phyloP scores from a whole-genome alignment of 2,113 vertebrate genomes.

The Neolamprologus kungweensis region DNA sequence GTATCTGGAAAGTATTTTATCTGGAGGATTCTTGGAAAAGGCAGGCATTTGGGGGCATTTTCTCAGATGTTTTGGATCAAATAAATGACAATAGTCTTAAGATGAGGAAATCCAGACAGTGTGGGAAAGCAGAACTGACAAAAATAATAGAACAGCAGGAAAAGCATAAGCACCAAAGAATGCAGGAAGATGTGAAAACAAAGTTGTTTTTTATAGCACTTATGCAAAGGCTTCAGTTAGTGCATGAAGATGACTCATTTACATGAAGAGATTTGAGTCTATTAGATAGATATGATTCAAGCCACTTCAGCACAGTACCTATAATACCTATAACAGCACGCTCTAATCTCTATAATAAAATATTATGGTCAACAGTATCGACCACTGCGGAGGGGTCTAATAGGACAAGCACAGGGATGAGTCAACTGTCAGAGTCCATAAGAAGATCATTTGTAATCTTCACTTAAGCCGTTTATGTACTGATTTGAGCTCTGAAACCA shows the following conservation, averaged over 20 bases:
- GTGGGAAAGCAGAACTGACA: neutral
- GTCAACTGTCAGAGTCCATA: neutral
- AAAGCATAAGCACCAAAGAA: neutral
- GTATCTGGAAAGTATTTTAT: neutral
- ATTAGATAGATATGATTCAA: neutral
- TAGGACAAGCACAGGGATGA: neutral
- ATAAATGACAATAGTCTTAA: neutral
- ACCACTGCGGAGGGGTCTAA: neutral
- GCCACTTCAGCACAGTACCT: neutral
- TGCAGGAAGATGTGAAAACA: neutral
- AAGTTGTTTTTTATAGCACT: neutral
- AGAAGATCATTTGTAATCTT: neutral
- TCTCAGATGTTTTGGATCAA: neutral
- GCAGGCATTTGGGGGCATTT: neutral
- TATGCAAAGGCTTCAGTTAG: neutral
- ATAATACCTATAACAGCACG: neutral
- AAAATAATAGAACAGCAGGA: neutral
- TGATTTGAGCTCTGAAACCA: neutral
- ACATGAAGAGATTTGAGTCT: neutral
- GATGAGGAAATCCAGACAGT: neutral
- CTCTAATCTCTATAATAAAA: neutral
- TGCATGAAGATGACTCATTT: neutral
- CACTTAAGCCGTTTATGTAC: neutral
- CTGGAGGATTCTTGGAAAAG: neutral
- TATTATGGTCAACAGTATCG: neutral